Evolutionary conservation across 2,797 vertebrate species (phyloP), one percentile per base, ranked within the genome.

Genomic region (Lutjanus argentimaculatus): DNA sequence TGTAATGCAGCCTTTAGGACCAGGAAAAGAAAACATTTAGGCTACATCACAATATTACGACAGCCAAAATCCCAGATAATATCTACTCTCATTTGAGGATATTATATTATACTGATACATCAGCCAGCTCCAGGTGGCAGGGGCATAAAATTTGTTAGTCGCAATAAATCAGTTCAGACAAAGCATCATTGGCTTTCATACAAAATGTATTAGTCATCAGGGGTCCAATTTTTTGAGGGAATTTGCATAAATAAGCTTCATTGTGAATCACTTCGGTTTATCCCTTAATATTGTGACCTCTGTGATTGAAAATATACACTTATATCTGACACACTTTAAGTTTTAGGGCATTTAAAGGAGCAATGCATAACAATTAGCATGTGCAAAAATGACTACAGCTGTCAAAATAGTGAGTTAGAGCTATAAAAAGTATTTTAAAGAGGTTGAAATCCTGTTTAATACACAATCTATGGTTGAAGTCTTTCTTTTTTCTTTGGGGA

Each of bases 41-140:
- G 45, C 59, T 45, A 51, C 74, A 79, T 83, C 49, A 65, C 58
- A 74, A 75, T 75, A 79, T 82, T 80, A 74, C 53, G 53, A 67
- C 57, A 64, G 63, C 68, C 65, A 58, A 75, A 83, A 87, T 85
- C 77, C 79, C 58, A 21, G 43, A 81, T 85, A 82, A 88, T 80
- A 76, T 85, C 84, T 70, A 13, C 30, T 85, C 67, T 84, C 69
- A 76, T 89, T 88, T 78, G 57, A 77, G 48, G 46, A 57, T 78
- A 77, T 75, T 76, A 46, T 72, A 67, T 67, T 70, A 71, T 78
- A 65, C 43, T 68, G 63, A 76, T 72, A 22, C 36, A 49, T 67
- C 0, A 49, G 22, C 4, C 40, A n/a, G 40, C 75, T 84, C 51
- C 63, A 80, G 77, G 72, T 87, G 57, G 72, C 64, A 61, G 6